Percentiles rank a stretch among this genome's conserved stretches.
Conservation (phyloP, 2,113 vertebrate species). For the Urocitellus parryii region DNA sequence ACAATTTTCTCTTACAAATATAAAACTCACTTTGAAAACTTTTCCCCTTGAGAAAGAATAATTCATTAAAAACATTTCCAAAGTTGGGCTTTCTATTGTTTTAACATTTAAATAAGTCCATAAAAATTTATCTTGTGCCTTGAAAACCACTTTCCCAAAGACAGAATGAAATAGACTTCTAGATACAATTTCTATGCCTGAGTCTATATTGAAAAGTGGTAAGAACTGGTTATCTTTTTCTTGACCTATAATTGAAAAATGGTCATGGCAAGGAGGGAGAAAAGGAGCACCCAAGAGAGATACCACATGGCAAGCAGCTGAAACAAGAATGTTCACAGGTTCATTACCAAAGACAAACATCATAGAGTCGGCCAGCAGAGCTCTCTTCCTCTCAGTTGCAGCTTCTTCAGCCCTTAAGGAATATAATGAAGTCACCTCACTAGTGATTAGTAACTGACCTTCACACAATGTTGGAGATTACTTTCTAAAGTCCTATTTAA, state of each 20-base stretch:
- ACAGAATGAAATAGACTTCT: slow-evolving; percentile 10
- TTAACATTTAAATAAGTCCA: slow-evolving; percentile 30
- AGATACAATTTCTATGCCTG: not conserved
- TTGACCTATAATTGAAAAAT: not conserved
- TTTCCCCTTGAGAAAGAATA: slow-evolving; percentile 51
- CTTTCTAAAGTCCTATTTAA: slow-evolving; percentile 32
- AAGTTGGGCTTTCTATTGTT: slow-evolving; percentile 27
- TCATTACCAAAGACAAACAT: not conserved
- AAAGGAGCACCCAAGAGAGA: not conserved
- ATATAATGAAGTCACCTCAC: not conserved
- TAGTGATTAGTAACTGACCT: not conserved
- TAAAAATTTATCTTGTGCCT: slow-evolving; percentile 21
- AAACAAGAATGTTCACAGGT: not conserved
- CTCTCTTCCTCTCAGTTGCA: not conserved
- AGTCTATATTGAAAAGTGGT: not conserved
- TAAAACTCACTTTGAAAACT: slow-evolving; percentile 44
- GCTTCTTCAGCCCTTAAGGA: not conserved
- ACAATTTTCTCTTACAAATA: slow-evolving; percentile 49
- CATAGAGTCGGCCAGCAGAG: not conserved
- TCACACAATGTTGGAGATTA: not conserved
- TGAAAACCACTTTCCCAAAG: not conserved
- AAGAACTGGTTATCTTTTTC: not conserved
- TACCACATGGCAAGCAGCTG: not conserved
- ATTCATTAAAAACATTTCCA: slow-evolving; percentile 51
- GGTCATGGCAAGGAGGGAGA: not conserved